Evolutionary conservation across 2,113 vertebrate genomes (phyloP).

Genomic region (Procapra przewalskii): DNA sequence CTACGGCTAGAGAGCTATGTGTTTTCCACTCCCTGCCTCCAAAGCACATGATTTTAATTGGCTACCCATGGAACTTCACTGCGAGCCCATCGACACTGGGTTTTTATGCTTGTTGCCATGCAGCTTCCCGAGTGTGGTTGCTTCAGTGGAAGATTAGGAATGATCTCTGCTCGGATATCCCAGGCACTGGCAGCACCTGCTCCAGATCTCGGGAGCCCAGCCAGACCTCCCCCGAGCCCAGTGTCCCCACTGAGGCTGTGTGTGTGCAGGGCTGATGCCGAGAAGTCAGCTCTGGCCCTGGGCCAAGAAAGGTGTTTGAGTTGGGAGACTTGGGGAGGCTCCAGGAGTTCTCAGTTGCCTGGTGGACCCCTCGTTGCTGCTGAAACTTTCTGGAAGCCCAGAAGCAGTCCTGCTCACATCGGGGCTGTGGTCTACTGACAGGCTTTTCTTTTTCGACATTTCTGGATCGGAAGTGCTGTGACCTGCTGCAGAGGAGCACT

Average conservation of each 20-base stretch:
- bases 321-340: not conserved
- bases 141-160: not conserved
- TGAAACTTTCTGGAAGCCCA: conserved; percentile 69
- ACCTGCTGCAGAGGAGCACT: conserved; percentile 69
- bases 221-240: rapidly evolving
- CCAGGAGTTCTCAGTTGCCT: not conserved
- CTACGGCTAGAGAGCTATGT: not conserved
- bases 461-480: conserved; percentile 67
- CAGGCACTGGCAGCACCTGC: not conserved
- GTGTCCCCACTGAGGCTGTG: not conserved
- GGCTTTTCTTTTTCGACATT: conserved; percentile 59
- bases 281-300: not conserved
- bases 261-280: rapidly evolving
- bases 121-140: not conserved
- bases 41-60: not conserved
- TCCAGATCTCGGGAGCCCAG: not conserved
- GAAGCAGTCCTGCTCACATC: conserved; percentile 54
- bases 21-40: not conserved
- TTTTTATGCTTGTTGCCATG: not conserved
- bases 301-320: not conserved
- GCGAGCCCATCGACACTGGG: not conserved
- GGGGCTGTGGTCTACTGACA: conserved; percentile 65
- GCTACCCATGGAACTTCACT: not conserved
- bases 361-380: conserved; percentile 10
- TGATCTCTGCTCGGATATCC: not conserved